Conservation (phyloP, 2,888 invertebrate species). For the Magallana nippona region DNA sequence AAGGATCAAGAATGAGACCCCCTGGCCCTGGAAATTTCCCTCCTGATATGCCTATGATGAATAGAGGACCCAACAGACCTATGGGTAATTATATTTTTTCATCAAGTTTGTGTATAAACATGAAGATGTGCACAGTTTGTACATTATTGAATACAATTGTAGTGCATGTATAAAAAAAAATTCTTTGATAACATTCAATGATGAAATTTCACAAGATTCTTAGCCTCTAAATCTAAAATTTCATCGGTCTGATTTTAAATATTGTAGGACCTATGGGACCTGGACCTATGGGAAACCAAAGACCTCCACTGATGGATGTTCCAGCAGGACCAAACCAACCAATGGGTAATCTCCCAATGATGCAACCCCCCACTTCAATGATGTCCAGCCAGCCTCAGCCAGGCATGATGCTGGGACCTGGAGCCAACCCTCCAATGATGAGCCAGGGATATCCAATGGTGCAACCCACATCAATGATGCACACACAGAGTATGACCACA, state of each 20-base stretch:
- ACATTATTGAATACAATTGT: too few relatives aligned
- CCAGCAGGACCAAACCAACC: slow-evolving; percentile 38
- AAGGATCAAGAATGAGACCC: slow-evolving; percentile 45
- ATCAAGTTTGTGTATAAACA: too few relatives aligned
- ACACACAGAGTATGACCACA: slow-evolving; percentile 18
- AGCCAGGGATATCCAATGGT: slow-evolving; percentile 41
- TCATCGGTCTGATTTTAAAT: too few relatives aligned
- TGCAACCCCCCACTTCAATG: slow-evolving; percentile 34
- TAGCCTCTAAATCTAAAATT: too few relatives aligned
- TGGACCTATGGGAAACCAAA: slow-evolving; percentile 30
- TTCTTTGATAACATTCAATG: too few relatives aligned
- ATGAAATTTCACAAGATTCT: too few relatives aligned
- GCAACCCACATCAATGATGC: slow-evolving; percentile 20
- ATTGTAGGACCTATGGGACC: slow-evolving; percentile 40
- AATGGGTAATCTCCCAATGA: slow-evolving; percentile 24
- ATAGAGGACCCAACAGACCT: slow-evolving; percentile 40
- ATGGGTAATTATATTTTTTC: slow-evolving; percentile 11
- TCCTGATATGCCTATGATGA: slow-evolving; percentile 30
- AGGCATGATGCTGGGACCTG: not conserved
- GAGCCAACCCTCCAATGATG: not conserved
- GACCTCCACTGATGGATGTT: slow-evolving; percentile 46
- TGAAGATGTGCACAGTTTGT: too few relatives aligned
- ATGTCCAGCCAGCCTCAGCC: slow-evolving; percentile 10
- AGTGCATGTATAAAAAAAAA: too few relatives aligned
- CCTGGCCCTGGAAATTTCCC: slow-evolving; percentile 34